Evolutionary conservation across 1,140 invertebrate genomes (phyloP).

Genomic region (Bombus pascuorum): DNA sequence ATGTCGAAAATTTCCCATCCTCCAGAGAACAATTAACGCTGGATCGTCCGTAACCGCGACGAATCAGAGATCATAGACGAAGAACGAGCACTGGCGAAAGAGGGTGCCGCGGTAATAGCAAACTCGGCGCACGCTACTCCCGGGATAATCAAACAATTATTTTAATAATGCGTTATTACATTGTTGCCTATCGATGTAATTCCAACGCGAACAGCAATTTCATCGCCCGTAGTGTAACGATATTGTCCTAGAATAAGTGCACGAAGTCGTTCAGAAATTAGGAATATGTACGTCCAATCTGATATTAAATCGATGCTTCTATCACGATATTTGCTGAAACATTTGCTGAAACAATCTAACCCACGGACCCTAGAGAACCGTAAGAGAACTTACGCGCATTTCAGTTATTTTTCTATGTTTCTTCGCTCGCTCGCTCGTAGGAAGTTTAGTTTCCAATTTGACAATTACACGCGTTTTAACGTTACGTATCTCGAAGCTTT

Average conservation of each 20-base stretch:
- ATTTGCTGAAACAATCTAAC: background rate
- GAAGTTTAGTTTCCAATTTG: no score
- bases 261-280: background rate
- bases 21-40: background rate
- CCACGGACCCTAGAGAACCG: no score
- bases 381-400: no score
- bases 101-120: background rate
- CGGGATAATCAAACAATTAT: conserved; percentile 40
- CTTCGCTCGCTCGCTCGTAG: no score
- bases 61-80: background rate
- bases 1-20: background rate
- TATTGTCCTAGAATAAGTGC: background rate
- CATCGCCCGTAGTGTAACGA: conserved; percentile 21
- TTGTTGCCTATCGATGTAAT: conserved; percentile 40
- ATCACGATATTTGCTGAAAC: background rate
- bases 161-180: conserved; percentile 48
- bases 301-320: background rate
- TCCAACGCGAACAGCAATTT: conserved; percentile 11
- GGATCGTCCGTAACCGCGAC: background rate
- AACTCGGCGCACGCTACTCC: conserved; percentile 3
- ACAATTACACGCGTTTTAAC: no score
- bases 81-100: background rate
- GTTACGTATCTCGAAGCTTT: no score
- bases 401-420: no score
- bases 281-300: background rate